Percentiles rank a stretch among this genome's conserved stretches.
phyloP scores from a whole-genome alignment of 1,140 invertebrate species.

The Drosophila watanabei region DNA sequence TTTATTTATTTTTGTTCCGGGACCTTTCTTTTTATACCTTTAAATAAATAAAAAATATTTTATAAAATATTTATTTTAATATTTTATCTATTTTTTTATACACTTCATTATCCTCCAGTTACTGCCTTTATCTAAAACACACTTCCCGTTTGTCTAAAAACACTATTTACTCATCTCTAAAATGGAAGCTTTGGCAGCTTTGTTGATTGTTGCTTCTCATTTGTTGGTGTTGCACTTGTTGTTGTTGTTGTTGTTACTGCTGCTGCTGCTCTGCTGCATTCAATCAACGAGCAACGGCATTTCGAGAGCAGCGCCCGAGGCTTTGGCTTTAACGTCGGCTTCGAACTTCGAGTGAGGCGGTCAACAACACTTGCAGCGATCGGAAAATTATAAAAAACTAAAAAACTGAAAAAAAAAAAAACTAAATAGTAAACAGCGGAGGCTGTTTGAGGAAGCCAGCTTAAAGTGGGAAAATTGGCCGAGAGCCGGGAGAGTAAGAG shows the following conservation, averaged over 20 bases:
- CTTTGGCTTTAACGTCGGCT: slow-evolving; percentile 34
- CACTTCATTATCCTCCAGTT: background rate
- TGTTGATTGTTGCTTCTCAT: slow-evolving; percentile 33
- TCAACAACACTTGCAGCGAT: slow-evolving; percentile 77
- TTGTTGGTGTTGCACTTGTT: background rate
- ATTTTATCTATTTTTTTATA: background rate
- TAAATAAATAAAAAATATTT: background rate
- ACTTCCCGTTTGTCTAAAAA: slow-evolving; percentile 37
- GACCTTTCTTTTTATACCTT: background rate
- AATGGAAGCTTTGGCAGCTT: slow-evolving; percentile 22
- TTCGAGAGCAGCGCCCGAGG: slow-evolving; percentile 56
- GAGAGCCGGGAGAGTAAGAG: slow-evolving; percentile 26
- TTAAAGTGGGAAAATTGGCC: slow-evolving; percentile 46
- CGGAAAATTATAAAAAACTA: slow-evolving; percentile 17
- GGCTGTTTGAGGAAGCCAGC: slow-evolving; percentile 60
- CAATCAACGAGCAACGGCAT: slow-evolving; percentile 78
- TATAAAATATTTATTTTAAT: background rate
- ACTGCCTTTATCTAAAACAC: background rate
- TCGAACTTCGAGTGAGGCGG: slow-evolving; percentile 52
- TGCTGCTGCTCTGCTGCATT: slow-evolving; percentile 53
- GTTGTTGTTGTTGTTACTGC: slow-evolving; percentile 17
- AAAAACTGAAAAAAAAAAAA: slow-evolving; percentile 14
- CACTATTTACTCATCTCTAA: slow-evolving; percentile 40
- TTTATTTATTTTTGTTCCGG: too few relatives aligned
- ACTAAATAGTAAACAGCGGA: slow-evolving; percentile 23